Evolutionary conservation across 1,140 invertebrate species (phyloP).

Genomic region (Drosophila ohnishii): DNA sequence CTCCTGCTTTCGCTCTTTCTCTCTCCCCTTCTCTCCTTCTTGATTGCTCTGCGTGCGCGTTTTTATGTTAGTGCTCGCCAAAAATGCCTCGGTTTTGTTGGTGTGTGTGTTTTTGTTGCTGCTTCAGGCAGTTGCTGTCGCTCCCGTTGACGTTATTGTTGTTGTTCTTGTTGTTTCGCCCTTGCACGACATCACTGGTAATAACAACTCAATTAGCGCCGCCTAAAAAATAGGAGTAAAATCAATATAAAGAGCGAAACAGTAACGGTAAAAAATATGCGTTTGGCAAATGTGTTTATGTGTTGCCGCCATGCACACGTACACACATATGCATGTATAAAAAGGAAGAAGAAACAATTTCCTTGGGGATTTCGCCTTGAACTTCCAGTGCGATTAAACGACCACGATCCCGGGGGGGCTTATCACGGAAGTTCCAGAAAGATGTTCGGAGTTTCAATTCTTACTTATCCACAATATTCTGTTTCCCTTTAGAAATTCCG

Average conservation of each 20-base stretch:
- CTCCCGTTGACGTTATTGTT: constrained; percentile 9
- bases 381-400: background rate
- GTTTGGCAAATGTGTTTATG: constrained; percentile 44
- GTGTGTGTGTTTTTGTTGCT: constrained; percentile 27
- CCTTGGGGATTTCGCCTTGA: background rate
- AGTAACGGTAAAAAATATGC: constrained; percentile 28
- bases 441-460: background rate
- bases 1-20: constrained; percentile 6
- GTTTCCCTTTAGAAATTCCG: background rate
- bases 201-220: constrained; percentile 65
- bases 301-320: background rate
- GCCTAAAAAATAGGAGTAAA: constrained; percentile 55
- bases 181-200: constrained; percentile 52
- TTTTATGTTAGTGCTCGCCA: constrained; percentile 5
- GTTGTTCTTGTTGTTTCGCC: constrained; percentile 17
- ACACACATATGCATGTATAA: background rate
- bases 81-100: constrained; percentile 11
- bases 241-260: constrained; percentile 58
- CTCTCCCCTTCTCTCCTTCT: background rate
- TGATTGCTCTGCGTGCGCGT: constrained; percentile 5
- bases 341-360: background rate
- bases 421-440: background rate
- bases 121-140: constrained; percentile 22
- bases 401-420: background rate
- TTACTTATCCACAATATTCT: too few relatives aligned